These are phyloP conservation scores for Ophraella communa DNA, from an alignment of 2,888 invertebrate genomes.

Conservation along the genomic window DNA sequence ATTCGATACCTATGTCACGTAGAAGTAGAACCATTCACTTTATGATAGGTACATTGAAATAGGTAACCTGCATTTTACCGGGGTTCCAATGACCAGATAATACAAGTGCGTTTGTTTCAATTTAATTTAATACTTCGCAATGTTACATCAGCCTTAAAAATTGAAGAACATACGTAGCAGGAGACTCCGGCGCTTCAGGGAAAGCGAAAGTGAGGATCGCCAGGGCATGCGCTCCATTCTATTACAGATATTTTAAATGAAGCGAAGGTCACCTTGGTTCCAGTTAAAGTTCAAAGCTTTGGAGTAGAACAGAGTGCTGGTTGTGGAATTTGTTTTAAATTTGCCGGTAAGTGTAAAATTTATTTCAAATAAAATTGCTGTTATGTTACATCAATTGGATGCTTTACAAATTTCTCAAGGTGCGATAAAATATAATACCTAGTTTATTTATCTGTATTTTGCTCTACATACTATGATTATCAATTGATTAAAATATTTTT, in stretches of 20 bases:
- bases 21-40: not conserved
- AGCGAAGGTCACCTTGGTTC: slow-evolving; percentile 36
- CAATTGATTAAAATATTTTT: no score
- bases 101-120: no score
- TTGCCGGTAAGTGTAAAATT: not conserved
- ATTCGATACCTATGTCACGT: not conserved
- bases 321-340: not conserved
- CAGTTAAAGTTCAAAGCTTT: slow-evolving; percentile 24
- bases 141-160: not conserved
- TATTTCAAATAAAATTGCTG: not conserved
- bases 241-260: slow-evolving; percentile 28
- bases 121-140: no score
- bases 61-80: no score
- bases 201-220: slow-evolving; percentile 5
- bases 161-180: not conserved
- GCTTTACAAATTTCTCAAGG: no score
- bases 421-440: no score
- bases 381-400: not conserved
- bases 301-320: not conserved
- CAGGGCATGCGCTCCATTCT: slow-evolving; percentile 29
- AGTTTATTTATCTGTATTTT: not conserved
- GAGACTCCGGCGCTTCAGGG: slow-evolving; percentile 3
- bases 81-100: no score
- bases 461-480: no score
- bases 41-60: no score